Evolutionary conservation across 2,113 vertebrate species (phyloP), one percentile per base, ranked within the genome.

Genomic region (Erythrocercus mccallii): DNA sequence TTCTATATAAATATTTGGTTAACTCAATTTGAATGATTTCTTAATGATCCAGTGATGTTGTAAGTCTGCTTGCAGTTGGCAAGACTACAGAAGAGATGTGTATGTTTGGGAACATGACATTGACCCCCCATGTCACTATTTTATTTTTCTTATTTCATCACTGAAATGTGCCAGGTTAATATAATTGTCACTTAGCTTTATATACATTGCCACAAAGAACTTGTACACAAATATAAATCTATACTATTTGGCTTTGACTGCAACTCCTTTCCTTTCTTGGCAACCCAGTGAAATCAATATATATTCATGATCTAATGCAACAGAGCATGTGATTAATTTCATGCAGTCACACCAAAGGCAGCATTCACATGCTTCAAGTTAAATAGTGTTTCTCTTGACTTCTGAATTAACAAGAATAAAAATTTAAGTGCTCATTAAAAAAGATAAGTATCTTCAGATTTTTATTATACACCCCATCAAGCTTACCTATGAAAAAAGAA

Each of bases 321-420:
- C 5, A 89, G 45, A 95, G 53, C 61, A 89, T 76, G 48, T 81
- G 77, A 78, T 87, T 81, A 79, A 79, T 61, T 90, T 87, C 28
- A 53, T 80, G 12, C 33, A 42, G 10, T 77, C 42, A 81, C 20
- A 91, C 44, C 28, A 81, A 86, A 71, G 12, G 51, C 18, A 91
- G 4, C 20, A 84, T 53, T 92, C 48, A 91, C 47, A 57, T 53
- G 28, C 28, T 91, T 73, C 10, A 56, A 71, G n/a, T 51, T 68
- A 81, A 81, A 56, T 45, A 73, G 21, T 24, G 3, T 88, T 92
- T 94, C 15, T 44, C 51, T 79, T 58, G 38, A 71, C 6, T 89
- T 86, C 30, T 74, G 42, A 94, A 86, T 71, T 71, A 83, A 73
- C 65, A 78, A 84, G 23, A 84, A 66, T 45, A 86, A 91, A 74